Evolutionary conservation across 2,797 vertebrate genomes (phyloP).

Genomic region (Hybognathus amarus): DNA sequence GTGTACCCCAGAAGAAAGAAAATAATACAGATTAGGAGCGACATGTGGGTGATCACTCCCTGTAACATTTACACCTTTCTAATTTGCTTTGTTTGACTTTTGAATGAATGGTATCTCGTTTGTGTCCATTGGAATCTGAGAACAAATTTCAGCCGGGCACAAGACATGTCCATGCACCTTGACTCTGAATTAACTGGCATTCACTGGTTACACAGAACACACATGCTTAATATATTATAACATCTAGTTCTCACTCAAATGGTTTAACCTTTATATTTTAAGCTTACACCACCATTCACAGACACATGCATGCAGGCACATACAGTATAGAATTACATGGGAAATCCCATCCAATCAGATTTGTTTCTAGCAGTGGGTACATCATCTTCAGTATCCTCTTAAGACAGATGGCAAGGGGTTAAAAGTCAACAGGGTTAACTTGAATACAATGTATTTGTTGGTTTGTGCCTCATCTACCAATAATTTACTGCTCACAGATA

Average conservation of each 20-base stretch:
- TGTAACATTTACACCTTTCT: slow-evolving; percentile 82
- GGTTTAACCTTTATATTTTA: slow-evolving; percentile 46
- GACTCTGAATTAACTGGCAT: slow-evolving; percentile 49
- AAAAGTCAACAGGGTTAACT: not conserved
- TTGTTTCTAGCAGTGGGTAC: not conserved
- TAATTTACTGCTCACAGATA: slow-evolving; percentile 50
- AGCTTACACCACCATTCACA: slow-evolving; percentile 44
- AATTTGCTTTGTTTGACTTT: slow-evolving; percentile 81
- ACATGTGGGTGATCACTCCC: slow-evolving; percentile 20
- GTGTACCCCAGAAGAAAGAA: not conserved
- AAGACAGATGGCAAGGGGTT: not conserved
- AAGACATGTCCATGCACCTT: slow-evolving; percentile 35
- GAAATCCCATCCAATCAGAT: not conserved
- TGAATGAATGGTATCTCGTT: slow-evolving; percentile 67
- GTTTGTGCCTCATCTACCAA: slow-evolving; percentile 36
- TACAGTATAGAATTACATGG: not conserved
- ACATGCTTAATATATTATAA: slow-evolving; percentile 35
- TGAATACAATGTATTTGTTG: not conserved
- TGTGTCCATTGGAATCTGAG: slow-evolving; percentile 49
- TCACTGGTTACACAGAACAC: slow-evolving; percentile 28
- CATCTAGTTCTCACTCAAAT: slow-evolving; percentile 43
- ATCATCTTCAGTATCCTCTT: not conserved
- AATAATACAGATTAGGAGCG: not conserved
- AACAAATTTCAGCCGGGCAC: slow-evolving; percentile 43
- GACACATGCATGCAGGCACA: slow-evolving; percentile 10